These are phyloP conservation scores for Zonotrichia albicollis DNA, from an alignment of 2,797 vertebrate species.

Conservation along the genomic window DNA sequence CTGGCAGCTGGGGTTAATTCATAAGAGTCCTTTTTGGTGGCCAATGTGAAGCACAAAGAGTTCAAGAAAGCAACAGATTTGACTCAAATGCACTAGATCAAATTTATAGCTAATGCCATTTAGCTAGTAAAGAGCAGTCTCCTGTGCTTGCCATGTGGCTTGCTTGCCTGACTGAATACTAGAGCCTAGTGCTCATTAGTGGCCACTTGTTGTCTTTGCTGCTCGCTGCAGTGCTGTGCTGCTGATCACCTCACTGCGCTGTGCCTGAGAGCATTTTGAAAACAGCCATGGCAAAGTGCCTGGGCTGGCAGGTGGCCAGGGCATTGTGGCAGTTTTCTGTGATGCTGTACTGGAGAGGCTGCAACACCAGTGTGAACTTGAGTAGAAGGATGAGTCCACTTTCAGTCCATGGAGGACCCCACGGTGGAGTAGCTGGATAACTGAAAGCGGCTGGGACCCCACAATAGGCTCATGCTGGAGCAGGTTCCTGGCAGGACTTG, in stretches of 20 bases:
- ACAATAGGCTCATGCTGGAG: not conserved
- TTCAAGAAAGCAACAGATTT: not conserved
- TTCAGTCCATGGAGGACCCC: not conserved
- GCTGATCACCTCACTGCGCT: not conserved
- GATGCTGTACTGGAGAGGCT: not conserved
- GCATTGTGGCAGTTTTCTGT: not conserved
- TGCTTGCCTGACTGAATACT: not conserved
- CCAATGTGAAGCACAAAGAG: not conserved
- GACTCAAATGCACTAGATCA: not conserved
- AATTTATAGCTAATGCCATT: not conserved
- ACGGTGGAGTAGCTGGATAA: rapidly evolving
- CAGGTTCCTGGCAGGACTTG: not conserved
- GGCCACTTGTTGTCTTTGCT: not conserved
- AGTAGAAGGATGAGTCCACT: not conserved
- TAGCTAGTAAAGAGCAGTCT: not conserved
- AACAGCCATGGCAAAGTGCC: not conserved
- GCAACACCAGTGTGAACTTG: not conserved
- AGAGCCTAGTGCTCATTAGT: not conserved
- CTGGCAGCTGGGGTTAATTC: not conserved
- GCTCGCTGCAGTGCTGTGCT: not conserved
- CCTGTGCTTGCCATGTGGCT: not conserved
- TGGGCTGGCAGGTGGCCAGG: not conserved
- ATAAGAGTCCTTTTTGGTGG: not conserved
- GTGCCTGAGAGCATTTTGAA: not conserved
- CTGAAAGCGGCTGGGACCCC: not conserved